phyloP scores from a whole-genome alignment of 2,113 vertebrate genomes.

The Pampusana beccarii region DNA sequence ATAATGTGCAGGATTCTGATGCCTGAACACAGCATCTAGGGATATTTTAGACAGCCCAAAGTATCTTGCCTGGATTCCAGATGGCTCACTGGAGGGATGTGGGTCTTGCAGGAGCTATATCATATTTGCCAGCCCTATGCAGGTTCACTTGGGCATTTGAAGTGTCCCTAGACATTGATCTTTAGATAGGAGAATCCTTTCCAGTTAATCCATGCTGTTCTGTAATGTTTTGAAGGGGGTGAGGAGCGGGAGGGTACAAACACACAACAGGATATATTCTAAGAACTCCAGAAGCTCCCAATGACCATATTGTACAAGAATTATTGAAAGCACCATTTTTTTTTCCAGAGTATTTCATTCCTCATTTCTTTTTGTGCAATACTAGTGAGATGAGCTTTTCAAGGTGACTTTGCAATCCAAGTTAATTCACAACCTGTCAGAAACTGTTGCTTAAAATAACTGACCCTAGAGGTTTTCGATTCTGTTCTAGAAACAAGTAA shows the following conservation, averaged over 20 bases:
- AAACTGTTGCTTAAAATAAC: slow-evolving; percentile 50
- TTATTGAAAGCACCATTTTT: not conserved
- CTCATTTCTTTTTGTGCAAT: not conserved
- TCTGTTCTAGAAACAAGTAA: slow-evolving; percentile 30
- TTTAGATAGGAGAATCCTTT: not conserved
- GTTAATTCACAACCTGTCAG: slow-evolving; percentile 51
- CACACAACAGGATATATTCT: not conserved
- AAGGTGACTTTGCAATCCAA: slow-evolving; percentile 39
- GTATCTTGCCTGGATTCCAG: not conserved
- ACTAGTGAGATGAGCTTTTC: slow-evolving; percentile 39
- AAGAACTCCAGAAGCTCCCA: not conserved
- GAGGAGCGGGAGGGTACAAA: not conserved
- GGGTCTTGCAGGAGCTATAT: not conserved
- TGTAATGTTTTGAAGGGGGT: not conserved
- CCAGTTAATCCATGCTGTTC: not conserved
- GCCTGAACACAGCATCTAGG: not conserved
- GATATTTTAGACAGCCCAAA: not conserved
- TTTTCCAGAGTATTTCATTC: not conserved
- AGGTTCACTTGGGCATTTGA: not conserved
- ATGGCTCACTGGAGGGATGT: not conserved
- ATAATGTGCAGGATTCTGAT: not conserved
- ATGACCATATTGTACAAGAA: not conserved
- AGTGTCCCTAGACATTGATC: not conserved
- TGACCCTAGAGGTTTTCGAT: slow-evolving; percentile 1
- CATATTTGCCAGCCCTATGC: not conserved